Evolutionary conservation across 1,140 invertebrate genomes (phyloP).

Genomic region (Ladona fulva): DNA sequence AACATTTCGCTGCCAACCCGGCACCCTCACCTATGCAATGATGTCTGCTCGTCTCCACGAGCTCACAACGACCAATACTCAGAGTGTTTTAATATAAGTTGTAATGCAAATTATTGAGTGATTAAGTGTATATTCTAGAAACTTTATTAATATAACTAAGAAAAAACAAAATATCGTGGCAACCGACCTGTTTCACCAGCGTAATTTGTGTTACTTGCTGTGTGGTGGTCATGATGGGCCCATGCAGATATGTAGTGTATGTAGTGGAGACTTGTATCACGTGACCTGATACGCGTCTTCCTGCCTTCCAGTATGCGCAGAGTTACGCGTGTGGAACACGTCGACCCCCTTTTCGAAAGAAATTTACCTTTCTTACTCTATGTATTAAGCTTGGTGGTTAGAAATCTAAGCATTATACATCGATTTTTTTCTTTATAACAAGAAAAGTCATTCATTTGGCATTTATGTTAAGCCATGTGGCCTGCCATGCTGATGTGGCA

Average conservation of each 20-base stretch:
- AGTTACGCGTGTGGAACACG: background rate
- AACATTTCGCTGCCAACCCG: background rate
- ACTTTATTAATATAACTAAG: background rate
- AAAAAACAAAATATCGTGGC: background rate
- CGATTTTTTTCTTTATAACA: background rate
- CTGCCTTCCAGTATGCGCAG: constrained; percentile 1
- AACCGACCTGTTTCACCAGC: background rate
- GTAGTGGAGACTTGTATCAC: background rate
- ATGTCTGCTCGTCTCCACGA: background rate
- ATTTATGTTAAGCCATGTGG: background rate
- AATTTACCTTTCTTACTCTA: no score
- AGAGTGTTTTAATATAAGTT: background rate
- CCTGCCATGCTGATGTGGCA: constrained; percentile 1
- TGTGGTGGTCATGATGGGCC: background rate
- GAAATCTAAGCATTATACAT: background rate
- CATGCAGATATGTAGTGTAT: background rate
- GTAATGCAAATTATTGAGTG: background rate
- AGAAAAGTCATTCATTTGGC: background rate
- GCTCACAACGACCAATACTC: background rate
- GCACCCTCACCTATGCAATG: background rate
- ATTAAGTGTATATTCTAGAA: background rate
- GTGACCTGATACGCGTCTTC: constrained; percentile 2
- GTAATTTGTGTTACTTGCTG: background rate
- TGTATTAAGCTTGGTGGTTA: no score
- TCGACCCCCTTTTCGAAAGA: no score